phyloP scores from a whole-genome alignment of 2,888 invertebrate species.

The Ochlodes sylvanus region DNA sequence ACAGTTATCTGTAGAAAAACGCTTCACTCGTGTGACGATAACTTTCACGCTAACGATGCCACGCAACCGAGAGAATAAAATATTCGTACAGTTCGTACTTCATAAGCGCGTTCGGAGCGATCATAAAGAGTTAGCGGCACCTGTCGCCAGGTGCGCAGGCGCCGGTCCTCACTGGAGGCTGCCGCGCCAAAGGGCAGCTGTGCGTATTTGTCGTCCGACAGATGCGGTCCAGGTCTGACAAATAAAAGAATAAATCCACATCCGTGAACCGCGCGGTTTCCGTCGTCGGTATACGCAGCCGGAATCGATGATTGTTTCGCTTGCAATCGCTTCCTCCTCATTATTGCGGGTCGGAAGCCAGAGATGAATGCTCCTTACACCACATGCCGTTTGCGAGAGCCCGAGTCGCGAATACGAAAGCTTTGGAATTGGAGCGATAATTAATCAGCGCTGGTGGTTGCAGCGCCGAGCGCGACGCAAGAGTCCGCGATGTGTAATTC shows the following conservation, averaged over 20 bases:
- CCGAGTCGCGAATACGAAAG: slow-evolving; percentile 6
- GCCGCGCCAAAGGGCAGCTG: slow-evolving; percentile 75
- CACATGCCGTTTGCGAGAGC: slow-evolving; percentile 12
- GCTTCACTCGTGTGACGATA: slow-evolving; percentile 65
- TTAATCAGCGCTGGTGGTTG: slow-evolving; percentile 53
- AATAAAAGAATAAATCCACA: slow-evolving; percentile 79
- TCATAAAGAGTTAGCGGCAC: slow-evolving; percentile 53
- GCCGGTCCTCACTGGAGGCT: slow-evolving; percentile 60
- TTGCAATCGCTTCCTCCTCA: slow-evolving; percentile 76
- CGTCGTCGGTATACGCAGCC: slow-evolving; percentile 69
- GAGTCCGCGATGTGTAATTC: slow-evolving; percentile 81
- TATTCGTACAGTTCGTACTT: slow-evolving; percentile 47
- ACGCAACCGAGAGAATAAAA: slow-evolving; percentile 59
- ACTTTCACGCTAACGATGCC: slow-evolving; percentile 66
- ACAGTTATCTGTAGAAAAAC: slow-evolving; percentile 57
- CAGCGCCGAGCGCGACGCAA: slow-evolving; percentile 61
- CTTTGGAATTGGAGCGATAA: slow-evolving; percentile 42
- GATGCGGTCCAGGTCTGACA: slow-evolving; percentile 82
- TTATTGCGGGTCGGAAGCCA: slow-evolving; percentile 74
- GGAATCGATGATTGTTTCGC: slow-evolving; percentile 77
- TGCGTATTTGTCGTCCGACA: slow-evolving; percentile 72
- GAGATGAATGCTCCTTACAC: slow-evolving; percentile 48
- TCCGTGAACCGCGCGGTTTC: slow-evolving; percentile 75
- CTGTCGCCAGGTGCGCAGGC: slow-evolving; percentile 79
- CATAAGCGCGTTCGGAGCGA: slow-evolving; percentile 43